These are phyloP conservation scores for Ceratoteleas bidentatus DNA, from an alignment of 1,140 invertebrate species.

Conservation along the genomic window DNA sequence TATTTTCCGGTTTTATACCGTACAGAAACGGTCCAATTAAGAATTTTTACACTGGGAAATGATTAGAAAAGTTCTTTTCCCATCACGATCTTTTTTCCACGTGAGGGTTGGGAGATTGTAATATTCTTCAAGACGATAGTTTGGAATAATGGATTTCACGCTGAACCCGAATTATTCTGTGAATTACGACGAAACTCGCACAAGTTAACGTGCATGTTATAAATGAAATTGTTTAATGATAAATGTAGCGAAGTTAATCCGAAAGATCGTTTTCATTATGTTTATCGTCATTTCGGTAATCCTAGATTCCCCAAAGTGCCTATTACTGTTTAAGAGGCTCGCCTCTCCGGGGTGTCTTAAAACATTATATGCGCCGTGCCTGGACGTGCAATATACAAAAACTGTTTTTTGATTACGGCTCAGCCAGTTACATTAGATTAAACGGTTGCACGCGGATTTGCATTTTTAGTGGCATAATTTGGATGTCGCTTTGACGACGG, in stretches of 20 bases:
- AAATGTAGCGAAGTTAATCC: constrained; percentile 50
- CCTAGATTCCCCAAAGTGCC: constrained; percentile 53
- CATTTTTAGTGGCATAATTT: constrained; percentile 28
- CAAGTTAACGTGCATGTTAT: constrained; percentile 10
- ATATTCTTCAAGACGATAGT: too few species aligned
- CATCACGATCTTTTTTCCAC: too few species aligned
- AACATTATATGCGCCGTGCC: constrained; percentile 40
- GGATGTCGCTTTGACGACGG: not conserved
- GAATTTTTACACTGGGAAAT: too few species aligned
- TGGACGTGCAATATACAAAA: constrained; percentile 41
- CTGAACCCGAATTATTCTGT: not conserved
- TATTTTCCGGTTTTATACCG: too few species aligned
- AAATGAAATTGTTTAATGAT: constrained; percentile 55
- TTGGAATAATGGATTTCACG: too few species aligned
- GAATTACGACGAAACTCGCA: not conserved
- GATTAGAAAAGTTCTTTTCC: too few species aligned
- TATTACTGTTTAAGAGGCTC: constrained; percentile 59
- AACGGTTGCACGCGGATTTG: constrained; percentile 16
- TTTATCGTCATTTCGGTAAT: constrained; percentile 61
- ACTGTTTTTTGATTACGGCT: constrained; percentile 39
- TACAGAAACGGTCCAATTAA: too few species aligned
- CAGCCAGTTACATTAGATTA: constrained; percentile 27
- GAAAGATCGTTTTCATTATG: constrained; percentile 59
- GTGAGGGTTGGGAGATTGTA: too few species aligned
- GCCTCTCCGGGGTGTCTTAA: constrained; percentile 44